Conservation (phyloP, 2,888 invertebrate species). For the Drosophila mulleri region DNA sequence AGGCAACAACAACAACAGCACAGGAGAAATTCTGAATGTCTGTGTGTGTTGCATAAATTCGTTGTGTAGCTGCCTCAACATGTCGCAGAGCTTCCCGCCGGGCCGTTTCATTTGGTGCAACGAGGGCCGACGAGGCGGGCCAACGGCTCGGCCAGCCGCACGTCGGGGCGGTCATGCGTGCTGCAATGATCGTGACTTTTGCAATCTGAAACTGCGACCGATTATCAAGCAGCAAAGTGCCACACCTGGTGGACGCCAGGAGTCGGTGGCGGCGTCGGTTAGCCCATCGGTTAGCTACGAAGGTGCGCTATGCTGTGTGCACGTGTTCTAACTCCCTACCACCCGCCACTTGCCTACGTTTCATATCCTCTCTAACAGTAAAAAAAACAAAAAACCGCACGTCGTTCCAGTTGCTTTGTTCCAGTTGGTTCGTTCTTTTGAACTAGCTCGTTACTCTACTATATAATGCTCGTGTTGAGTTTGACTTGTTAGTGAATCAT, state of each 20-base stretch:
- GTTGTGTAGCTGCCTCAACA: conserved; percentile 82
- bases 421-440: conserved; percentile 56
- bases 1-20: conserved; percentile 6
- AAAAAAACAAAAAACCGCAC: conserved; percentile 39
- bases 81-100: conserved; percentile 84
- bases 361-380: conserved; percentile 20
- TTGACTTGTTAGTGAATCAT: conserved; percentile 58
- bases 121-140: conserved; percentile 82
- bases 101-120: conserved; percentile 85
- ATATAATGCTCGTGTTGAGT: conserved; percentile 54
- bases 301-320: conserved; percentile 75
- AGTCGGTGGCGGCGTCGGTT: conserved; percentile 9
- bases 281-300: conserved; percentile 57
- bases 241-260: conserved; percentile 32
- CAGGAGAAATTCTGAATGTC: conserved; percentile 2
- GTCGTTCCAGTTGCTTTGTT: conserved; percentile 63
- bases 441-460: conserved; percentile 46
- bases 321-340: conserved; percentile 49
- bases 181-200: conserved; percentile 84
- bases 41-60: conserved; percentile 32
- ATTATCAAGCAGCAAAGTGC: conserved; percentile 78
- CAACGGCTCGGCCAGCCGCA: conserved; percentile 83
- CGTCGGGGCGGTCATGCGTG: conserved; percentile 83
- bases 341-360: conserved; percentile 9
- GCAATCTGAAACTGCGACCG: conserved; percentile 85